Conservation (phyloP, 2,113 vertebrate genomes). For the Coryphaenoides rupestris region DNA sequence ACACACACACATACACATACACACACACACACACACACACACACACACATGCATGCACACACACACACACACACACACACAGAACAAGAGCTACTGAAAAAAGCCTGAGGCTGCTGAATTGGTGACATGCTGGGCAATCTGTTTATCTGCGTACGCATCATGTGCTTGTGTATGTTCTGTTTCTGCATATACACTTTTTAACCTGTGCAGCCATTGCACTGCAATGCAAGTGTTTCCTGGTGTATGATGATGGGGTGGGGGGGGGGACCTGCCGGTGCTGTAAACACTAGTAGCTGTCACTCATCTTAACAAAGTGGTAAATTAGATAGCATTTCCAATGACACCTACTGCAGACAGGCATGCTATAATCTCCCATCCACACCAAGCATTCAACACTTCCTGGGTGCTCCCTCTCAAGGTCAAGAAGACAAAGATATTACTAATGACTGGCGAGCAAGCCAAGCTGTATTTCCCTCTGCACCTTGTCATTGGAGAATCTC, state of each 20-base stretch:
- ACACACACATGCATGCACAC: too few species aligned
- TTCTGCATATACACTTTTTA: neutral
- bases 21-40: too few species aligned
- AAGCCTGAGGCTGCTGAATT: conserved; percentile 35
- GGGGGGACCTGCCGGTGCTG: conserved; percentile 12
- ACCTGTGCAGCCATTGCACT: neutral
- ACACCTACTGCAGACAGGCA: conserved; percentile 40
- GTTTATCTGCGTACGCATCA: conserved; percentile 4
- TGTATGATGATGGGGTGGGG: neutral
- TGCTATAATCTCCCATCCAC: conserved; percentile 47
- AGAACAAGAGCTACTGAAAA: conserved; percentile 51
- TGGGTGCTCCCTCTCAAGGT: conserved; percentile 15
- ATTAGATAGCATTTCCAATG: conserved; percentile 61
- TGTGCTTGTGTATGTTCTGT: neutral
- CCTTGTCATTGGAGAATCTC: neutral
- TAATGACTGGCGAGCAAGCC: neutral
- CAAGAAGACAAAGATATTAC: neutral
- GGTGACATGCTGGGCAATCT: conserved; percentile 22
- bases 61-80: too few species aligned
- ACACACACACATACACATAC: too few species aligned
- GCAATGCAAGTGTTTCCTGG: neutral
- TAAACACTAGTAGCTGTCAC: conserved; percentile 21
- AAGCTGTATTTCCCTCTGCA: neutral
- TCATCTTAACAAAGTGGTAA: conserved; percentile 33
- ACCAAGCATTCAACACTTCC: conserved; percentile 37